Base-by-base conservation (phyloP, 2,888 invertebrate genomes). In the Mythimna vitellina region DNA sequence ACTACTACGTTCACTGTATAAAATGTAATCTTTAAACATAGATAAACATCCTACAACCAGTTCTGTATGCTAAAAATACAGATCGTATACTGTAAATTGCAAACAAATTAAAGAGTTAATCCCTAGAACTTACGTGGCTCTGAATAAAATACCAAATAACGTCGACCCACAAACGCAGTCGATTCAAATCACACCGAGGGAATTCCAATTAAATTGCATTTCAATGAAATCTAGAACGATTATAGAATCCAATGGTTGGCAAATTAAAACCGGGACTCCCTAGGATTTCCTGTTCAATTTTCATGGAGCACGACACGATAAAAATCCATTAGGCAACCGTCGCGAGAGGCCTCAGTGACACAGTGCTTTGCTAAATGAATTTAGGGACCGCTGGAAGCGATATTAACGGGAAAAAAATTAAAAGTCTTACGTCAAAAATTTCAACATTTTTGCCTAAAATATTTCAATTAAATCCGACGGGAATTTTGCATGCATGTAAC, bases 191-290 rank as follows among this genome's bases (percentile, higher is more conserved):
- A 81, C 80, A 79, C 88, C 86, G 86, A 88, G 88, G 87, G 93
- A 92, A 94, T 93, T 94, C 91, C 93, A 93, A 93, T 95, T 94
- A 94, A 94, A 94, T 92, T 92, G 94, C 93, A 93, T 94, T 90
- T 94, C 93, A 94, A 92, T 92, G 93, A 93, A 94, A 95, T 94
- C 94, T 94, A 93, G 92, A 89, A 89, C 93, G 93, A 93, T 94
- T 95, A 94, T 94, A 93, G 92, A 94, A 93, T 93, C 90, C 91
- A 89, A 92, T 92, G 91, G 92, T 93, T 89, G 92, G 93, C 91
- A 93, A 95, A 96, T 95, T 95, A 95, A 95, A 95, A 93, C 87
- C 93, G 90, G 90, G 89, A 88, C 90, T 92, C 90, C 87, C 90
- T 88, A 90, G 93, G 93, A 94, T 94, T 94, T 92, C 89, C 92